A percentile compares a stretch with the other conserved stretches of the same genome.
These are phyloP conservation scores for Perognathus longimembris DNA, from an alignment of 2,113 vertebrate species.

Conservation along the genomic window DNA sequence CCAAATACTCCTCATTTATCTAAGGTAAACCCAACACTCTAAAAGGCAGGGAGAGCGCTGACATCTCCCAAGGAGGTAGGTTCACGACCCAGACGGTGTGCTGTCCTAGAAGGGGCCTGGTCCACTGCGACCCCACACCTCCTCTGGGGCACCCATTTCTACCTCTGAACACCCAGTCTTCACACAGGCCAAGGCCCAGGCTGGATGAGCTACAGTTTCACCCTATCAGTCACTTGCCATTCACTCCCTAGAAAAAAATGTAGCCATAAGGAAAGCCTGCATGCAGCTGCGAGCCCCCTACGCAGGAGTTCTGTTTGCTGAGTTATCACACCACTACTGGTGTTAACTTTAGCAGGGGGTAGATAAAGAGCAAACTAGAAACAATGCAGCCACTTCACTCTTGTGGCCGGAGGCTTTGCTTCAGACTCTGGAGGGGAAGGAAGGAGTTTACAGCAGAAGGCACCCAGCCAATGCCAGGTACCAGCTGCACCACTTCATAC, in stretches of 20 bases:
- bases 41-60: background rate
- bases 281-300: background rate
- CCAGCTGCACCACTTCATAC: fast-evolving
- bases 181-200: background rate
- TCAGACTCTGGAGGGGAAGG: background rate
- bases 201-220: background rate
- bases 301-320: fast-evolving
- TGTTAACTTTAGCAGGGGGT: background rate
- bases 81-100: background rate
- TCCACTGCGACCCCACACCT: background rate
- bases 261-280: background rate
- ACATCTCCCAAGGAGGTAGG: background rate
- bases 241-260: background rate
- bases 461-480: fast-evolving
- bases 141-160: background rate
- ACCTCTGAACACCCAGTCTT: background rate
- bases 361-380: background rate
- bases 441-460: background rate
- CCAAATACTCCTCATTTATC: background rate
- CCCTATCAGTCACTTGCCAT: background rate
- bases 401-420: background rate
- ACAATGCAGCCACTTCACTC: background rate
- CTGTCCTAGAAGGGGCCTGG: background rate
- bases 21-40: background rate
- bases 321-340: background rate